Evolutionary conservation across 2,797 vertebrate species (phyloP).

Genomic region (Vespertilio murinus): DNA sequence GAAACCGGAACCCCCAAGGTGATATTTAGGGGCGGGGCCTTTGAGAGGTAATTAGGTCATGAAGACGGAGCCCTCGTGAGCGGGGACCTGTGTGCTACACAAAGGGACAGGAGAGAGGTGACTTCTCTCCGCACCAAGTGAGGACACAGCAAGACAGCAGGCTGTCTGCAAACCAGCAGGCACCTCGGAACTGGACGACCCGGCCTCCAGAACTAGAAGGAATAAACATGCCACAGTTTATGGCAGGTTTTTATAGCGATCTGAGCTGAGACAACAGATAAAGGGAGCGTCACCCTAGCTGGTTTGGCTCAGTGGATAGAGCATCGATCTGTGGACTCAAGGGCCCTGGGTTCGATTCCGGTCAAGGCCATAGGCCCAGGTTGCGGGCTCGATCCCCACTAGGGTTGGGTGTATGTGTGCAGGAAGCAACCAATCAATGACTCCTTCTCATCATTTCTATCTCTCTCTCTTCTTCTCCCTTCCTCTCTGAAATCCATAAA

Average conservation of each 20-base stretch:
- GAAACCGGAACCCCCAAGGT: not conserved
- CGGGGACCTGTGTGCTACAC: not conserved
- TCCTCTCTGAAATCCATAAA: too few species aligned
- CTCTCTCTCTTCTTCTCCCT: too few species aligned
- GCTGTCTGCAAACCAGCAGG: not conserved
- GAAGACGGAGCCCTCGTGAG: not conserved
- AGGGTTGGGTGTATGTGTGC: too few species aligned
- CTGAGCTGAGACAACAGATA: not conserved
- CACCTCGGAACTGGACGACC: not conserved
- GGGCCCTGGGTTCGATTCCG: too few species aligned
- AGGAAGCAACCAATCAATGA: too few species aligned
- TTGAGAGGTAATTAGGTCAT: not conserved
- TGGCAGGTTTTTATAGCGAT: not conserved
- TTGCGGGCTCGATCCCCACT: too few species aligned
- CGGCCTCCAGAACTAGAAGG: not conserved
- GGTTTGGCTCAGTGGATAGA: too few species aligned
- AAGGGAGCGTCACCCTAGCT: not conserved
- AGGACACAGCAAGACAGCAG: not conserved
- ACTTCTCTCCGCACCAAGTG: not conserved
- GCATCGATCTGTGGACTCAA: too few species aligned
- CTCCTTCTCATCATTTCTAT: too few species aligned
- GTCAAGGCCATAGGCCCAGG: too few species aligned
- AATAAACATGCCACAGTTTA: not conserved
- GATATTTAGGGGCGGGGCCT: not conserved
- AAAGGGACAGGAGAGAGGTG: not conserved